These are phyloP conservation scores for Montifringilla adamsi DNA, from an alignment of 2,113 vertebrate genomes.

Conservation along the genomic window DNA sequence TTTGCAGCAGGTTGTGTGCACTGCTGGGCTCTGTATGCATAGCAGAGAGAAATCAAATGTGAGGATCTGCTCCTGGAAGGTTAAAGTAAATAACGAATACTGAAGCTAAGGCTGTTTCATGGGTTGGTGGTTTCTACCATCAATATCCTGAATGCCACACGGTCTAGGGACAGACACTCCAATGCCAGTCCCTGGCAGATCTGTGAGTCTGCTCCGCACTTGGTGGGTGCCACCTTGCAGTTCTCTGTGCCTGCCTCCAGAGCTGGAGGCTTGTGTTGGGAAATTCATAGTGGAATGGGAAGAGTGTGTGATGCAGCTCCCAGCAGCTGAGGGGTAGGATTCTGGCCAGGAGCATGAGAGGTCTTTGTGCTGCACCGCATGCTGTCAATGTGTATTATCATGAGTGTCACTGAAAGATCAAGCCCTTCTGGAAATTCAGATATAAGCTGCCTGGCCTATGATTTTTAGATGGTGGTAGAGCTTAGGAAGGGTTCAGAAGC, in stretches of 20 bases:
- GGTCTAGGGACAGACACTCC: neutral
- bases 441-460: neutral
- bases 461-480: neutral
- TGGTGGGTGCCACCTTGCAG: neutral
- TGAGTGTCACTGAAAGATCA: neutral
- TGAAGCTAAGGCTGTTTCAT: neutral
- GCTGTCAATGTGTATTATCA: neutral
- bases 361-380: neutral
- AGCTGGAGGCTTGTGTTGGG: neutral
- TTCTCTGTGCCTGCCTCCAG: fast-evolving
- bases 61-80: neutral
- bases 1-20: neutral
- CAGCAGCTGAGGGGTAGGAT: neutral
- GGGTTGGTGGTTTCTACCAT: neutral
- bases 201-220: fast-evolving
- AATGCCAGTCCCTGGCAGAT: neutral
- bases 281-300: neutral
- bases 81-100: neutral
- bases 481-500: neutral
- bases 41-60: neutral
- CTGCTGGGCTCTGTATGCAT: neutral
- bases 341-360: neutral
- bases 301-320: neutral
- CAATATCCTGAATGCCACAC: neutral
- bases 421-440: neutral